Percentiles rank a stretch among this genome's conserved stretches.
These are phyloP conservation scores for Macropodus opercularis DNA, from an alignment of 2,797 vertebrate species.

Conservation along the genomic window DNA sequence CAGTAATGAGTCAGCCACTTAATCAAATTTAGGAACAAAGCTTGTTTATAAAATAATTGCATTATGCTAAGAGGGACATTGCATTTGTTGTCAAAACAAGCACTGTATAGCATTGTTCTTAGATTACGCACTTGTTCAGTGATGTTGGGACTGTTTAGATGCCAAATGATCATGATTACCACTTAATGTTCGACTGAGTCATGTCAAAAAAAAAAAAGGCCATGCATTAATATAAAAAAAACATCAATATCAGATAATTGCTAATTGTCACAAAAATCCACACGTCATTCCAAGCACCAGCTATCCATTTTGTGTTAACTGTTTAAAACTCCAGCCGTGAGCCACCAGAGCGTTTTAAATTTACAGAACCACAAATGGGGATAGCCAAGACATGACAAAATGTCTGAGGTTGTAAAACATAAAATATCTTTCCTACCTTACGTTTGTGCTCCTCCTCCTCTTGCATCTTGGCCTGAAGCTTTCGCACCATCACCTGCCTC, in stretches of 20 bases:
- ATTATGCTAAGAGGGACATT: background rate
- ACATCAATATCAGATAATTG: background rate
- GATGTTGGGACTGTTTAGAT: no score
- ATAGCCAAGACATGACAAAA: conserved; percentile 45
- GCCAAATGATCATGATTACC: background rate
- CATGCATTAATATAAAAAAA: conserved; percentile 33
- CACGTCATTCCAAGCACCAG: conserved; percentile 34
- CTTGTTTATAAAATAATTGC: background rate
- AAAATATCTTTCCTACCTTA: conserved; percentile 83
- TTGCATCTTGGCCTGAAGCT: conserved; percentile 95
- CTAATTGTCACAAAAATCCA: conserved; percentile 44
- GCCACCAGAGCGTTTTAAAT: conserved; percentile 6
- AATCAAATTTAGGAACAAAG: background rate
- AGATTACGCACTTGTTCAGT: no score
- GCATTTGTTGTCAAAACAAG: background rate
- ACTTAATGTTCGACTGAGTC: background rate
- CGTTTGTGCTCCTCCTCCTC: conserved; percentile 93
- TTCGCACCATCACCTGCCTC: conserved; percentile 95
- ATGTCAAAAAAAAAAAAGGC: conserved; percentile 2
- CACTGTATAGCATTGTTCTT: no score
- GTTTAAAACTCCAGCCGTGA: conserved; percentile 5
- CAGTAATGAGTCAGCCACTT: background rate
- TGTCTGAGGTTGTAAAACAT: background rate
- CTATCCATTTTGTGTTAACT: conserved; percentile 53
- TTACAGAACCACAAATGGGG: conserved; percentile 58